These are phyloP conservation scores for Atta colombica DNA, from an alignment of 1,140 invertebrate species.

Conservation along the genomic window DNA sequence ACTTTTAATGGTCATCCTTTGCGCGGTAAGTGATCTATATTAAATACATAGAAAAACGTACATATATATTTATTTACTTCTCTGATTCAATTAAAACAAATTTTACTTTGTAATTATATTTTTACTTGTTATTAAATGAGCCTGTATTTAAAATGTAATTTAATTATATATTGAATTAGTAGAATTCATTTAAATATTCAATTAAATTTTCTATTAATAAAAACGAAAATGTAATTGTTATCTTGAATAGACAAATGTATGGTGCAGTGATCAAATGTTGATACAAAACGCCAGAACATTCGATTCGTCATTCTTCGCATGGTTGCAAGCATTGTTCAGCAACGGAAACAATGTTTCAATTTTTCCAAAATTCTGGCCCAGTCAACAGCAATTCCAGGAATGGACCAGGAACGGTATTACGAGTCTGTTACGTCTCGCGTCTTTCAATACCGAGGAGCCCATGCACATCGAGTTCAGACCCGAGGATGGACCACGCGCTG, in stretches of 20 bases:
- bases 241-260: constrained; percentile 39
- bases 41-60: not conserved
- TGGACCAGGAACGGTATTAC: constrained; percentile 46
- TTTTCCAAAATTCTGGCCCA: constrained; percentile 5
- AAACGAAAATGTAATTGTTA: constrained; percentile 24
- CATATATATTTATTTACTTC: not conserved
- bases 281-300: constrained; percentile 61
- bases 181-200: not conserved
- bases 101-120: not conserved
- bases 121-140: not conserved
- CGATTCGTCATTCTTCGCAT: constrained; percentile 34
- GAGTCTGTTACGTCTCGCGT: constrained; percentile 36
- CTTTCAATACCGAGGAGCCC: not conserved
- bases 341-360: constrained; percentile 5
- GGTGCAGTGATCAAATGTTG: constrained; percentile 24
- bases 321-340: constrained; percentile 24
- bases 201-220: not conserved
- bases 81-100: not conserved
- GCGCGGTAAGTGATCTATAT: constrained; percentile 57
- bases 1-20: constrained; percentile 32
- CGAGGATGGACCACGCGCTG: constrained; percentile 70
- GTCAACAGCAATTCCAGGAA: constrained; percentile 20
- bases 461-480: constrained; percentile 69
- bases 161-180: not conserved
- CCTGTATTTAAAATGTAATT: not conserved